A percentile compares a stretch with the other conserved stretches of the same genome.
Evolutionary conservation across 2,113 vertebrate species (phyloP).

Genomic region (Eublepharis macularius): DNA sequence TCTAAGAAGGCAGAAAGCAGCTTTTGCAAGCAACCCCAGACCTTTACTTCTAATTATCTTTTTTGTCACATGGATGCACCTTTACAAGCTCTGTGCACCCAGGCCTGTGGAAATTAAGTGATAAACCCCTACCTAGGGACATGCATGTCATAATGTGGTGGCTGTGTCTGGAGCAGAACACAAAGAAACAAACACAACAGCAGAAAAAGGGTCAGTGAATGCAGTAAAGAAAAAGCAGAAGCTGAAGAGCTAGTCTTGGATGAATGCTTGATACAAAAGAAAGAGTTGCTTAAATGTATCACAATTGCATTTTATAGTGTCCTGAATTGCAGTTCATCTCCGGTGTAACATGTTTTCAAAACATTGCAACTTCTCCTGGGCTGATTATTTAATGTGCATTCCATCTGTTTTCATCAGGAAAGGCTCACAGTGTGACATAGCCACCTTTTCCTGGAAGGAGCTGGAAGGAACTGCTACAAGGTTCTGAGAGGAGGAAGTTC

Average conservation of each 20-base stretch:
- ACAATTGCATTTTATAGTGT: neutral
- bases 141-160: neutral
- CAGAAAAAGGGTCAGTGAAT: neutral
- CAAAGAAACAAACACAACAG: neutral
- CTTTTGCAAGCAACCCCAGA: constrained; percentile 13
- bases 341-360: neutral
- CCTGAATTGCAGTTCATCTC: neutral
- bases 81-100: neutral
- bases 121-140: constrained; percentile 3
- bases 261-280: neutral
- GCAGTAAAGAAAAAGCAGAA: neutral
- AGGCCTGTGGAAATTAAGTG: constrained; percentile 24
- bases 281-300: neutral
- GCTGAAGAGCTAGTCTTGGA: neutral
- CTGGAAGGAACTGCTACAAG: neutral
- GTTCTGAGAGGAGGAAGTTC: neutral
- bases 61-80: neutral
- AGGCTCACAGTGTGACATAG: neutral
- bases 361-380: neutral
- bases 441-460: neutral
- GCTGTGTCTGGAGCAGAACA: constrained; percentile 1
- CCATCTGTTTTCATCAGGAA: neutral
- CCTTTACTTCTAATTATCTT: neutral
- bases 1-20: constrained; percentile 5
- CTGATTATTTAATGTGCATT: neutral